These are phyloP conservation scores for Pristionchus arcanus DNA, from an alignment of 2,888 invertebrate species.

Conservation along the genomic window DNA sequence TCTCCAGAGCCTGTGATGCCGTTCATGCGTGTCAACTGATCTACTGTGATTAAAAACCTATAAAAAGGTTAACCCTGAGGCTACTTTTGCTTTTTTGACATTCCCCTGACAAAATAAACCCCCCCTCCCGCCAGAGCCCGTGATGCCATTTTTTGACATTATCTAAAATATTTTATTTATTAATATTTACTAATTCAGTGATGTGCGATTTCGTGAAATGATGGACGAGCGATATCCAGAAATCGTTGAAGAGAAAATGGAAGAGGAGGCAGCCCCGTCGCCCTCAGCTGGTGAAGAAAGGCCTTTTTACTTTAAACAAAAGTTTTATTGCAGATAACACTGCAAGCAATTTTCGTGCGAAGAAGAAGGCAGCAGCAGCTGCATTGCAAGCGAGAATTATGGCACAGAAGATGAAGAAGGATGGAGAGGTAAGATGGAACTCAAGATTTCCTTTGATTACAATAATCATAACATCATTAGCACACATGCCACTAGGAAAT, in stretches of 20 bases:
- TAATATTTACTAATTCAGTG: slow-evolving; percentile 22
- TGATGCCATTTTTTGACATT: slow-evolving; percentile 50
- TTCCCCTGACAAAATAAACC: too few species aligned
- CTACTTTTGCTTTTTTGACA: slow-evolving; percentile 36
- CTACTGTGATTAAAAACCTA: slow-evolving; percentile 58
- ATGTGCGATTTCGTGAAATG: slow-evolving; percentile 17
- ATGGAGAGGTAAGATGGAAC: neutral
- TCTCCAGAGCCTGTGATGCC: slow-evolving; percentile 53
- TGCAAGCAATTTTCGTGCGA: neutral
- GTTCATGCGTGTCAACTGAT: slow-evolving; percentile 64
- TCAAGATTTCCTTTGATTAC: too few species aligned
- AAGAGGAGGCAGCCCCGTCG: neutral
- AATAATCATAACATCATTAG: too few species aligned
- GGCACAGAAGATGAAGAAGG: slow-evolving; percentile 44
- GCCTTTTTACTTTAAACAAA: neutral
- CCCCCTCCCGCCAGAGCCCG: neutral
- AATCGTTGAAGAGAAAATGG: slow-evolving; percentile 19
- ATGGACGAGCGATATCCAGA: slow-evolving; percentile 20
- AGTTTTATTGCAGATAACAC: neutral
- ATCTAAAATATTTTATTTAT: neutral
- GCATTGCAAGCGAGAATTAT: slow-evolving; percentile 26
- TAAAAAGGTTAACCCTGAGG: slow-evolving; percentile 54
- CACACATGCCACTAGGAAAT: too few species aligned
- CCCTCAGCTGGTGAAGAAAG: neutral
- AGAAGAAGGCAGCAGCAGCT: slow-evolving; percentile 38